Conservation (phyloP, 1,140 invertebrate species). For the Heliconius melpomene region DNA sequence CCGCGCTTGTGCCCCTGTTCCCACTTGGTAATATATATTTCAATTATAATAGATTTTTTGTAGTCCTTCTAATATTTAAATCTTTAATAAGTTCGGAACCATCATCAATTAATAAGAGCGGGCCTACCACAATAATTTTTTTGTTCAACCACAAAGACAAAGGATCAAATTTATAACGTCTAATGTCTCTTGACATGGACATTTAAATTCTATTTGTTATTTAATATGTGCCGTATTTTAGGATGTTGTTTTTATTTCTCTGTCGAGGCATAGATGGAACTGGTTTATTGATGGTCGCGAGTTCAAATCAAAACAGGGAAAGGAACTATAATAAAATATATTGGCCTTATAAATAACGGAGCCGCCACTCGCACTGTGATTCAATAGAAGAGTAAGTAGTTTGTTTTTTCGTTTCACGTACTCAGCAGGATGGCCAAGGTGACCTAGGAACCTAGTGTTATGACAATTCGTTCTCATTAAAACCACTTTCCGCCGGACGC, state of each 20-base stretch:
- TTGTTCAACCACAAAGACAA: slow-evolving; percentile 6
- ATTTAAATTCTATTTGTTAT: slow-evolving; percentile 18
- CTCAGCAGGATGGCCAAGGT: too few species aligned
- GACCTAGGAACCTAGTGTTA: too few species aligned
- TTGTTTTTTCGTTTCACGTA: too few species aligned
- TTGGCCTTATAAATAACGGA: too few species aligned
- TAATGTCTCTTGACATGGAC: slow-evolving; percentile 15
- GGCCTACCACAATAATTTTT: not conserved
- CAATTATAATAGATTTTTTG: too few species aligned
- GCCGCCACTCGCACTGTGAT: too few species aligned
- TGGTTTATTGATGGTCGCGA: not conserved
- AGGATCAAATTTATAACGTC: slow-evolving; percentile 16
- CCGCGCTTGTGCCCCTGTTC: too few species aligned
- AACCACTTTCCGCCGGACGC: too few species aligned
- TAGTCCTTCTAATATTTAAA: too few species aligned
- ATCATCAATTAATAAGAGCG: not conserved
- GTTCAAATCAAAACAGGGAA: not conserved
- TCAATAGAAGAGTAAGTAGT: too few species aligned
- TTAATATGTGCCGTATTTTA: slow-evolving; percentile 6
- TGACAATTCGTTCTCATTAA: too few species aligned
- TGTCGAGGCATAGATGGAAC: not conserved
- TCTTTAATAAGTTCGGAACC: not conserved
- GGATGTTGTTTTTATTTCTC: not conserved
- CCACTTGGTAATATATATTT: too few species aligned
- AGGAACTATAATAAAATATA: not conserved